Percentiles rank a stretch among this genome's conserved stretches.
Conservation (phyloP, 1,140 invertebrate species). For the Lysiphlebus fabarum region DNA sequence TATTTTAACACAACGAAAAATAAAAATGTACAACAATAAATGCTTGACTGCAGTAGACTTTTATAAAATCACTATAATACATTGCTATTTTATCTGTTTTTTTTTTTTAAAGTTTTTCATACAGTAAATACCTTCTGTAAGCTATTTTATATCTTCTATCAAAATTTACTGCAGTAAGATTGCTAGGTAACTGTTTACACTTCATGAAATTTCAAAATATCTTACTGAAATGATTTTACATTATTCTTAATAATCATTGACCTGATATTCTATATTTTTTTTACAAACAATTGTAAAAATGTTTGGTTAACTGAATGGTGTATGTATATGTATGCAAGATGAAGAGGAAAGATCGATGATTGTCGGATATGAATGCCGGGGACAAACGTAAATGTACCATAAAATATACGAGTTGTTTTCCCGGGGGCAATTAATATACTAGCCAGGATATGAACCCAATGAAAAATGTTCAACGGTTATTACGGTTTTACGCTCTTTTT, state of each 20-base stretch:
- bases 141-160: too few relatives aligned
- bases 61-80: too few relatives aligned
- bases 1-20: too few relatives aligned
- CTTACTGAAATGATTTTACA: too few relatives aligned
- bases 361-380: background rate
- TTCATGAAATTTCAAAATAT: too few relatives aligned
- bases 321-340: background rate
- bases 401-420: slow-evolving; percentile 13
- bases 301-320: background rate
- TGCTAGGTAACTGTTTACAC: too few relatives aligned
- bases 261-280: background rate
- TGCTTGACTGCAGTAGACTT: too few relatives aligned
- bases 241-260: background rate
- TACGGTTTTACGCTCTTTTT: slow-evolving; percentile 21
- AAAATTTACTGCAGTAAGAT: too few relatives aligned
- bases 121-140: too few relatives aligned
- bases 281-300: background rate
- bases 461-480: slow-evolving; percentile 34
- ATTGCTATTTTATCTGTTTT: too few relatives aligned
- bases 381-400: slow-evolving; percentile 1
- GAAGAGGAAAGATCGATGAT: background rate
- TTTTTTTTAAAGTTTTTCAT: too few relatives aligned
- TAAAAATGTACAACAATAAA: too few relatives aligned
- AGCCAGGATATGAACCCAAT: slow-evolving; percentile 16
- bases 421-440: slow-evolving; percentile 27